phyloP scores from a whole-genome alignment of 2,888 invertebrate genomes.

The Eupithecia exiguata region DNA sequence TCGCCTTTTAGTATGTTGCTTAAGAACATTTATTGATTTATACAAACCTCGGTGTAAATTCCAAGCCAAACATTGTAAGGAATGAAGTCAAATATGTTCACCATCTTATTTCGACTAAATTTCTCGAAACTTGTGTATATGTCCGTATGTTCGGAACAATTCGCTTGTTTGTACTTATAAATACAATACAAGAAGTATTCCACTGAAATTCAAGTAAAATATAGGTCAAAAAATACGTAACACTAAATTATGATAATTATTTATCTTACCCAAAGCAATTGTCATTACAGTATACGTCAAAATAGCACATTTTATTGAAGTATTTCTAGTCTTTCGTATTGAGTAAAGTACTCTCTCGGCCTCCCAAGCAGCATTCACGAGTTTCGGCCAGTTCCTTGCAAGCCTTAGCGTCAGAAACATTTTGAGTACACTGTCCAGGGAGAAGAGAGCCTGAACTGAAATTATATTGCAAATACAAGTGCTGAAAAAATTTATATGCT shows the following conservation, averaged over 20 bases:
- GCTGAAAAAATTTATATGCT: no score
- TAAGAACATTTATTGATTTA: no score
- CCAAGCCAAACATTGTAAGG: constrained; percentile 11
- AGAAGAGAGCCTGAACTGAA: background rate
- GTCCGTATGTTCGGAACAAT: background rate
- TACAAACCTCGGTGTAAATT: constrained; percentile 8
- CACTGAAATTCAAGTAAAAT: background rate
- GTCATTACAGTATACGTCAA: background rate
- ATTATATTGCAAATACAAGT: background rate
- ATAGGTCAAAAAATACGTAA: no score
- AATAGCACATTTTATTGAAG: background rate
- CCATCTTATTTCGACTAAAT: background rate
- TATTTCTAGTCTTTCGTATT: background rate
- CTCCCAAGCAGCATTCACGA: constrained; percentile 4
- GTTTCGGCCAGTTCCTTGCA: background rate
- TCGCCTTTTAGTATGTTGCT: no score
- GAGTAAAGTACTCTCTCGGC: background rate
- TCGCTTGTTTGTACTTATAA: constrained; percentile 6
- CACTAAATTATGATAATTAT: background rate
- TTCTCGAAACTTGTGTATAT: background rate
- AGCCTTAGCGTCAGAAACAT: background rate
- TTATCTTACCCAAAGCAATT: background rate
- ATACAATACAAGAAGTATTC: background rate
- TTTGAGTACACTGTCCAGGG: no score
- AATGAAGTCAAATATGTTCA: constrained; percentile 7